Percentiles rank a stretch among this genome's conserved stretches.
Conservation (phyloP, 1,140 invertebrate genomes). For the Palaemon carinicauda region DNA sequence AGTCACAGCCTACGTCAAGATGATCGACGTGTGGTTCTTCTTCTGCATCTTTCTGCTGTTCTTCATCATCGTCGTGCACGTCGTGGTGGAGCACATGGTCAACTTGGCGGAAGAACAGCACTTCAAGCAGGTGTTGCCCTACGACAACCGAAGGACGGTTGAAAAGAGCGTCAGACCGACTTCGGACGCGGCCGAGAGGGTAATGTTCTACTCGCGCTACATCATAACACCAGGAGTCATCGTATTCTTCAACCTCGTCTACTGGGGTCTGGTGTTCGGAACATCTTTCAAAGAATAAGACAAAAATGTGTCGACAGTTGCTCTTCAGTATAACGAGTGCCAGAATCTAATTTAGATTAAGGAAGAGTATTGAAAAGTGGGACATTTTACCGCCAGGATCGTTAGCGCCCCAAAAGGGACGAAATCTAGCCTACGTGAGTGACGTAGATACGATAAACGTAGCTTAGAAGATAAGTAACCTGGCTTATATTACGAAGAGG, state of each 20-base stretch:
- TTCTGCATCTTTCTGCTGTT: slow-evolving; percentile 57
- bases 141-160: not conserved
- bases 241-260: slow-evolving; percentile 36
- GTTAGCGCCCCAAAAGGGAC: no score
- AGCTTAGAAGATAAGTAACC: no score
- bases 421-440: no score
- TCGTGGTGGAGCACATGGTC: slow-evolving; percentile 41
- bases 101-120: slow-evolving; percentile 21
- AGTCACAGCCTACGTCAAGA: slow-evolving; percentile 51
- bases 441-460: no score
- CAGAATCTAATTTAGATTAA: not conserved
- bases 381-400: no score
- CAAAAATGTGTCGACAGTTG: not conserved
- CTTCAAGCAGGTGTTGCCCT: slow-evolving; percentile 32
- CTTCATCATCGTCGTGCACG: slow-evolving; percentile 53
- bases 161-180: slow-evolving; percentile 11
- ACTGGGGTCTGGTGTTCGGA: slow-evolving; percentile 44
- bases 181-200: slow-evolving; percentile 16
- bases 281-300: not conserved
- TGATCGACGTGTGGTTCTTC: slow-evolving; percentile 58
- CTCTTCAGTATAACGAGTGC: not conserved
- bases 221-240: slow-evolving; percentile 13
- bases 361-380: not conserved
- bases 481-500: no score
- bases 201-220: slow-evolving; percentile 7